Base-by-base conservation (phyloP, 2,888 invertebrate genomes). In the Lasioglossum leucozonium region DNA sequence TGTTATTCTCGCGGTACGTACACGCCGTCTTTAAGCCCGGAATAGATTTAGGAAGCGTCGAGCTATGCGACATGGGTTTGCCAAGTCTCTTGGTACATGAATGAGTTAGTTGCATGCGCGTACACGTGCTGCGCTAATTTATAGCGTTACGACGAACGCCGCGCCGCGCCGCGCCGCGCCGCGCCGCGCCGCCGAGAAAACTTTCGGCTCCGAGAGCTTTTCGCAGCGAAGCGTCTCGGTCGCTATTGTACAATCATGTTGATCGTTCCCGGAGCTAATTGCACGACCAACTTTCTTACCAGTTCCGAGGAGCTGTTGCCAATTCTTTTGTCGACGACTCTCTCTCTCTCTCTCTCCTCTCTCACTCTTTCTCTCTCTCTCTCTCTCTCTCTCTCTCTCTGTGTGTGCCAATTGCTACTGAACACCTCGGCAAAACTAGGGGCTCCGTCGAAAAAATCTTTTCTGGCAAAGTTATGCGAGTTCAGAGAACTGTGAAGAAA, bases 51-150 rank as follows among this genome's bases (percentile, higher is more conserved):
- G 92, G 92, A 93, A 93, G 92, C 91, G 90, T 81, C 91, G 90
- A 93, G 91, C 88, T 92, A 93, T 93, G 93, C 93, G 88, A 87
- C 88, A 87, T 81, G 86, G 87, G 83, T 87, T 91, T 93, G 93
- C 94, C 93, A 93, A 94, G 90, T 91, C 91, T 88, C 90, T 87
- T 85, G 88, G 92, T 90, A 93, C 93, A 94, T 94, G 94, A 94
- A 94, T 94, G 94, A 93, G 93, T 92, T 90, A 90, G 90, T 90
- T 91, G 91, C 91, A 90, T 91, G 91, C 79, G 92, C 91, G 91
- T 93, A 92, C 93, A 93, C 93, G 93, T 94, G 93, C 92, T 91
- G 88, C 89, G 81, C 91, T 93, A 92, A 94, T 94, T 94, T 94
- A 94, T 93, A 88, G 89, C 89, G 84, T 82, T 82, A 75, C 84